Base-by-base conservation (phyloP, 2,113 vertebrate genomes). In the Catharus bicknelli region DNA sequence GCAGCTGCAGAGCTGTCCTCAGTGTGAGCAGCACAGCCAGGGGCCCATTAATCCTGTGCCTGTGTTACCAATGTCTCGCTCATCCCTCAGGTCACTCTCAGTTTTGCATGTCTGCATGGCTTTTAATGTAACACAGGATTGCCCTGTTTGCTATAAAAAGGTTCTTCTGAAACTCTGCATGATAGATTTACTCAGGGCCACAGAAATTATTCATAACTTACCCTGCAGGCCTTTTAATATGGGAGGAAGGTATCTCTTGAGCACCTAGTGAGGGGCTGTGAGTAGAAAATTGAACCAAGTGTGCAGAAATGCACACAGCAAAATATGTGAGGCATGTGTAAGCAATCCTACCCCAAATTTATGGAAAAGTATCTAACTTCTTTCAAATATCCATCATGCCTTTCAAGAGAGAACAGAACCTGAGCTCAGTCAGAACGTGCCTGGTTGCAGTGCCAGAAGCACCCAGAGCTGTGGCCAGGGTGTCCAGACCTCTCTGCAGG, bases 401-500 rank as follows among this genome's bases (percentile, higher is more conserved):
- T 54, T 51, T 53, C 50, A 66, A n/a, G 36, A 57, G 40, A 64
- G 22, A 57, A 5, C 3, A 32, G 64, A 34, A 47, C 3, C 7
- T 25, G 15, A 59, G 16, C 38, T 54, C 27, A 8, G 76, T 26
- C 15, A 26, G 23, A 32, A 15, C 0, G 17, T 32, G 57, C 20
- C 51, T 40, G 42, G 20, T 9, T 62, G 51, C 51, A 57, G 38
- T 3, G 10, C 7, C 23, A 66, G 55, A 53, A 19, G 4, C 0
- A 1, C 16, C n/a, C n/a, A 54, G 45, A 53, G 12, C 54, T 22
- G 1, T 2, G 54, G 32, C 5, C 64, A 50, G 6, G 1, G 40
- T 22, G 11, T 6, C 23, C 6, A 12, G 4, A 8, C 22, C 27
- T 62, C 3, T 0, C 3, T 26, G 50, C 8, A 8, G 16, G 1